Evolutionary conservation across 1,140 invertebrate species (phyloP).

Genomic region (Procambarus virginalis): DNA sequence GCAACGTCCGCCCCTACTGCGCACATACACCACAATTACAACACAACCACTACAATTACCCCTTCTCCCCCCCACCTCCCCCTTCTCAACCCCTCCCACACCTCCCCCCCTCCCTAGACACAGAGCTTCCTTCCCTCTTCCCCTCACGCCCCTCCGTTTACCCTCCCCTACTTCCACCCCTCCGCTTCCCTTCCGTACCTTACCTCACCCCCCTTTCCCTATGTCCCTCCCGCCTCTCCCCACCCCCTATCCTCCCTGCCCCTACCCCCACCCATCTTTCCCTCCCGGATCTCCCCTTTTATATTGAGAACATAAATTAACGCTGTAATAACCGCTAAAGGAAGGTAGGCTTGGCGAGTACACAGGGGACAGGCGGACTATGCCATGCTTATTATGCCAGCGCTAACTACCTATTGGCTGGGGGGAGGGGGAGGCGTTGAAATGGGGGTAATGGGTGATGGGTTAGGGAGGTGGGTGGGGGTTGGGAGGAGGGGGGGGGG

Average conservation of each 20-base stretch:
- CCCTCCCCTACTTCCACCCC: not conserved
- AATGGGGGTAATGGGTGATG: not conserved
- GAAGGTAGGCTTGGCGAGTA: not conserved
- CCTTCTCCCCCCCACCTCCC: too few relatives aligned
- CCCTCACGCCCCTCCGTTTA: not conserved
- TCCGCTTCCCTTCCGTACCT: too few relatives aligned
- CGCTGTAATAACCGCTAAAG: not conserved
- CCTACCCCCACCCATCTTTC: not conserved
- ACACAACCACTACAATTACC: too few relatives aligned
- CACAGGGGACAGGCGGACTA: not conserved
- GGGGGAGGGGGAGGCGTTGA: not conserved
- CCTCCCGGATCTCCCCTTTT: not conserved
- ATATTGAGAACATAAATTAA: not conserved
- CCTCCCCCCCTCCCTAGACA: not conserved
- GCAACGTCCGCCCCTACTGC: too few relatives aligned
- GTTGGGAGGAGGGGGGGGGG: too few relatives aligned
- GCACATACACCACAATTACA: too few relatives aligned
- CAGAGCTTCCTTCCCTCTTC: too few relatives aligned
- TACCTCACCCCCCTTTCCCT: not conserved
- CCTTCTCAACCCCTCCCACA: not conserved
- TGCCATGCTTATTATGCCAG: not conserved
- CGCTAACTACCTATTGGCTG: not conserved
- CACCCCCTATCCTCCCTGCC: too few relatives aligned
- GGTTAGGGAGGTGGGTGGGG: too few relatives aligned
- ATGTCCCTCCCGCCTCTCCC: too few relatives aligned